phyloP scores from a whole-genome alignment of 1,140 invertebrate genomes.

The Euura saliciscinereae region DNA sequence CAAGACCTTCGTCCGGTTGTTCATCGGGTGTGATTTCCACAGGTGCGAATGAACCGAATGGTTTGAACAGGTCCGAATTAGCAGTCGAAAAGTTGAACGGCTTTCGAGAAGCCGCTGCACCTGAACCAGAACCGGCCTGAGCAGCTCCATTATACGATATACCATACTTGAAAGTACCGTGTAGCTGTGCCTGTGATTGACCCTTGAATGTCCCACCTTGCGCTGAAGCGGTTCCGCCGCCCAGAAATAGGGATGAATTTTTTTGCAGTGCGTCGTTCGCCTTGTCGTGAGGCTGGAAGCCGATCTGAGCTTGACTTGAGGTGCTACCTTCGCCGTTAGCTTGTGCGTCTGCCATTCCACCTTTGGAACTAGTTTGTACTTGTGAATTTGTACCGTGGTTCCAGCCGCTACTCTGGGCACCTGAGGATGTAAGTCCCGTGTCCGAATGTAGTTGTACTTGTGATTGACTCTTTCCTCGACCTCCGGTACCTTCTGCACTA shows the following conservation, averaged over 20 bases:
- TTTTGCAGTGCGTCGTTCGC: constrained; percentile 58
- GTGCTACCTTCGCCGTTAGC: constrained; percentile 81
- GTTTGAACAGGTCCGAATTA: constrained; percentile 44
- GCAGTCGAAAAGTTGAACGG: constrained; percentile 49
- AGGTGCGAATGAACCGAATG: constrained; percentile 33
- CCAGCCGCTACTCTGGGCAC: constrained; percentile 75
- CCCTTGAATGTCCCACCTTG: constrained; percentile 75
- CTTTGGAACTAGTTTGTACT: constrained; percentile 77
- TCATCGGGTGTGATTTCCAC: not conserved
- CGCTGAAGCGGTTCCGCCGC: constrained; percentile 77
- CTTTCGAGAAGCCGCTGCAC: constrained; percentile 47
- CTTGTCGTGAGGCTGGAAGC: constrained; percentile 74
- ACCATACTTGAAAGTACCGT: constrained; percentile 77
- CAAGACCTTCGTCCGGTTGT: not conserved
- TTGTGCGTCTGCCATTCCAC: constrained; percentile 83
- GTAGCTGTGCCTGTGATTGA: constrained; percentile 80
- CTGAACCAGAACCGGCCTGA: constrained; percentile 76
- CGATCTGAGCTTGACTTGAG: constrained; percentile 85
- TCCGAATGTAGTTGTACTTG: constrained; percentile 76
- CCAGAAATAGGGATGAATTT: constrained; percentile 64
- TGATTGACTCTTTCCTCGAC: constrained; percentile 76
- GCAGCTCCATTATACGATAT: constrained; percentile 82
- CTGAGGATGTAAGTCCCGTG: constrained; percentile 73
- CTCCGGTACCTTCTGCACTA: constrained; percentile 74
- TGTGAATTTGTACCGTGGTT: constrained; percentile 78